Conservation (phyloP, 2,888 invertebrate species). For the Apotomis capreana region DNA sequence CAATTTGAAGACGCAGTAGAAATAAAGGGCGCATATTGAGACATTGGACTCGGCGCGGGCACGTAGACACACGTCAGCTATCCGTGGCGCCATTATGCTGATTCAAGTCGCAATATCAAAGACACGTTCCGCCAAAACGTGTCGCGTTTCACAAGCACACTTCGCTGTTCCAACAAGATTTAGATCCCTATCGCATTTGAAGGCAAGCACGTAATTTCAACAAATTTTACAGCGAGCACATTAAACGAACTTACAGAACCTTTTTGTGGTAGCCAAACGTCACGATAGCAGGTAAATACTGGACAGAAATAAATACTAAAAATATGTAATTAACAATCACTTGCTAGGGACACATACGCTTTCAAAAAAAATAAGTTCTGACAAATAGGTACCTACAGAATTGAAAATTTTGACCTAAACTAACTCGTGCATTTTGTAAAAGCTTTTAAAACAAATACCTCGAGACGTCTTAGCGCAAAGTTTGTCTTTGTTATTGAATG, state of each 20-base stretch:
- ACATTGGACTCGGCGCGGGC: slow-evolving; percentile 58
- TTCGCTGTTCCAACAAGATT: slow-evolving; percentile 41
- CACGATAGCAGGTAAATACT: too few species aligned
- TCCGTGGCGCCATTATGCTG: slow-evolving; percentile 67
- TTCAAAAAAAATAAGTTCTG: too few species aligned
- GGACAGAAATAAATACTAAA: too few species aligned
- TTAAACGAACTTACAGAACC: not conserved
- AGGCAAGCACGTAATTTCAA: slow-evolving; percentile 43
- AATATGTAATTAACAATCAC: too few species aligned
- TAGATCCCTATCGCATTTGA: slow-evolving; percentile 48
- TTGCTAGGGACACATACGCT: too few species aligned
- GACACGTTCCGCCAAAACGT: slow-evolving; percentile 51
- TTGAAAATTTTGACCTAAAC: too few species aligned
- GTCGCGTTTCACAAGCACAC: slow-evolving; percentile 45
- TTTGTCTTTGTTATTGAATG: too few species aligned
- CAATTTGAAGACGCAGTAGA: not conserved
- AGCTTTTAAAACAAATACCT: too few species aligned
- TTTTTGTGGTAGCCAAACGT: not conserved
- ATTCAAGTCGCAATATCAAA: slow-evolving; percentile 58
- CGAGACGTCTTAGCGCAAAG: too few species aligned
- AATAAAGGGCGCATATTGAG: slow-evolving; percentile 54
- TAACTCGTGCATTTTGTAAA: too few species aligned
- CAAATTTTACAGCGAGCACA: slow-evolving; percentile 7
- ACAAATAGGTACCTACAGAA: too few species aligned
- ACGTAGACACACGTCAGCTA: slow-evolving; percentile 65